Base-by-base conservation (phyloP, 2,797 vertebrate species). In the Euthynnus affinis region DNA sequence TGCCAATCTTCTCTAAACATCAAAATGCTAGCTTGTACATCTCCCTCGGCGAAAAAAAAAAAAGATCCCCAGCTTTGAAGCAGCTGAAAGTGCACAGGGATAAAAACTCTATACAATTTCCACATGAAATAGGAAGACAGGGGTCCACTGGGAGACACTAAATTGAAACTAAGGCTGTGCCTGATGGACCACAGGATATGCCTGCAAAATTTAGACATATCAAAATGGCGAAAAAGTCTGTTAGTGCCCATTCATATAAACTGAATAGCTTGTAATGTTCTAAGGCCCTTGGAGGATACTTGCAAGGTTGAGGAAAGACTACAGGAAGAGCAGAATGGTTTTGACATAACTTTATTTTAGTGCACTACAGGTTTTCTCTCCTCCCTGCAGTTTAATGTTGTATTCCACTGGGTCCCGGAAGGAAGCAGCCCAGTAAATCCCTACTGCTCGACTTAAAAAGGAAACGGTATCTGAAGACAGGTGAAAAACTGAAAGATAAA, bases 101-200 rank as follows among this genome's bases (percentile, higher is more conserved):
- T 87, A 87, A 90, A 90, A 90, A 84, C 84, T 86, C 89, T 93
- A 90, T 89, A 94, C 91, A 92, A 94, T 97, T 97, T 97, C 96
- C 96, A 96, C 93, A 95, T 96, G 95, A 94, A 93, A 94, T 94
- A 96, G 95, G 97, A 97, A 96, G 96, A 96, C 94, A 90, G 91
- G 78, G 71, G 89, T 93, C 98, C 97, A 91, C 73, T 0, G 98
- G 97, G 98, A 98, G 96, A 96, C 94, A 95, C 96, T 95, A 96
- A 99, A 99, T 98, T 98, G 98, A 99, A 99, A 98, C 96, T 96
- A 97, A 96, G 97, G 96, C 98, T 99, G 98, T 97, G 97, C 93
- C 95, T 93, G 95, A 96, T 95, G 94, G 97, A 95, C 96, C 97
- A 98, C 98, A 98, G 98, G 98, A 99, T 97, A 94, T 97, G 97